Conservation (phyloP, 1,140 invertebrate genomes). For the Kradibia gibbosae region DNA sequence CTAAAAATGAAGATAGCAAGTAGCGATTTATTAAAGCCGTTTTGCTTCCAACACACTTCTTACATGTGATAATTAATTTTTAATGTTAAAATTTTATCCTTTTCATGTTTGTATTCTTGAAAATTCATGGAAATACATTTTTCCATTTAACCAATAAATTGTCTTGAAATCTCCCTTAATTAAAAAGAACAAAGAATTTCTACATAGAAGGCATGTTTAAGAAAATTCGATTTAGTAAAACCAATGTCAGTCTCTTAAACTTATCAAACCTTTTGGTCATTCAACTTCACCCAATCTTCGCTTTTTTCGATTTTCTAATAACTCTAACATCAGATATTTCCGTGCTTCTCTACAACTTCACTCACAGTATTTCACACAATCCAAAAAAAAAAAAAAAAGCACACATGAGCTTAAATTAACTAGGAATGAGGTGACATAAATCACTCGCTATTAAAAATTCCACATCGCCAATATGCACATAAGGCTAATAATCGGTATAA, state of each 20-base stretch:
- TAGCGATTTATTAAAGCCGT: background rate
- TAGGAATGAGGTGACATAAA: background rate
- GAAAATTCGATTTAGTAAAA: too few species aligned
- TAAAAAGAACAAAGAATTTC: too few species aligned
- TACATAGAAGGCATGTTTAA: too few species aligned
- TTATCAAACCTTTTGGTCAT: conserved; percentile 9
- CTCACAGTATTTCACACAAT: conserved; percentile 1
- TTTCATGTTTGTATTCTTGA: background rate
- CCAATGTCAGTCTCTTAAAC: background rate
- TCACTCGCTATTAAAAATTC: background rate
- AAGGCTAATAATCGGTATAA: background rate
- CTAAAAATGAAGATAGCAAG: background rate
- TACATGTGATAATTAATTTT: background rate
- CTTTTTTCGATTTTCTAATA: background rate
- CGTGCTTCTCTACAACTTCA: background rate
- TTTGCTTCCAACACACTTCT: background rate
- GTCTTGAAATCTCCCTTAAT: too few species aligned
- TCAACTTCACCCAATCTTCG: background rate
- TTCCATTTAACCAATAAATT: too few species aligned
- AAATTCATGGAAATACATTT: too few species aligned
- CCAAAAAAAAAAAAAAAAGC: background rate
- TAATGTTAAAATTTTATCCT: background rate
- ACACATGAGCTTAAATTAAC: background rate
- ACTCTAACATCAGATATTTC: background rate
- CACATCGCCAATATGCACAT: background rate